Conservation (phyloP, 2,113 vertebrate species). For the Enhydra lutris region DNA sequence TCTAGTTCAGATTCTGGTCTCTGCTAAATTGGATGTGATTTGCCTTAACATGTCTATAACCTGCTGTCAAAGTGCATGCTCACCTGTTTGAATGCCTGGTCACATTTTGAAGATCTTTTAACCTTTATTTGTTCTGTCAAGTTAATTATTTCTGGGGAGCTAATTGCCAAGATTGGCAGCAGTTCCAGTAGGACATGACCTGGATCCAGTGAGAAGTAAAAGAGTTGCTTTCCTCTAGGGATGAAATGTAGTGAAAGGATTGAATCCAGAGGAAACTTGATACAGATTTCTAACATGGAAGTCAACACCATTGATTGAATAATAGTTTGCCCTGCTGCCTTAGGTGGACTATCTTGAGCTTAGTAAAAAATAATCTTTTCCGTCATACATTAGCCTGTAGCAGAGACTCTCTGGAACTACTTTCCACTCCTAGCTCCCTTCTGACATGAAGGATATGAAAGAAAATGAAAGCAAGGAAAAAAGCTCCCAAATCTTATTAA, state of each 20-base stretch:
- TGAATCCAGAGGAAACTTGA: background rate
- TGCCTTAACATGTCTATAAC: conserved; percentile 45
- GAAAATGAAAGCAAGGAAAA: conserved; percentile 1
- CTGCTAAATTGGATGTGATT: conserved; percentile 42
- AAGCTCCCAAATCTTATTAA: conserved; percentile 26
- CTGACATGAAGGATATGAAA: background rate
- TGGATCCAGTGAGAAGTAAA: background rate
- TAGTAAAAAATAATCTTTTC: background rate
- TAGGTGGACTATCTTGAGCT: background rate
- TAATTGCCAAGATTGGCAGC: conserved; percentile 41
- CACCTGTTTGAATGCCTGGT: conserved; percentile 20
- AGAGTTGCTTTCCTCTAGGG: conserved; percentile 16
- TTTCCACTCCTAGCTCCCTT: background rate
- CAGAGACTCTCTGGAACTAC: background rate
- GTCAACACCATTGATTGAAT: background rate
- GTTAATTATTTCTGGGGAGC: conserved; percentile 53
- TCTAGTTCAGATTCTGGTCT: background rate
- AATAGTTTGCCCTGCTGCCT: background rate
- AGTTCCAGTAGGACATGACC: conserved; percentile 33
- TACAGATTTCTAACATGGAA: background rate
- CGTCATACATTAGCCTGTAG: background rate
- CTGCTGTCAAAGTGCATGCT: conserved; percentile 6
- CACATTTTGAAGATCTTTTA: conserved; percentile 53
- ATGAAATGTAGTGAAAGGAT: background rate
- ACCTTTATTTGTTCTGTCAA: conserved; percentile 64